Evolutionary conservation across 2,888 invertebrate species (phyloP), one percentile per base, ranked within the genome.

Genomic region (Acrobasis suavella): DNA sequence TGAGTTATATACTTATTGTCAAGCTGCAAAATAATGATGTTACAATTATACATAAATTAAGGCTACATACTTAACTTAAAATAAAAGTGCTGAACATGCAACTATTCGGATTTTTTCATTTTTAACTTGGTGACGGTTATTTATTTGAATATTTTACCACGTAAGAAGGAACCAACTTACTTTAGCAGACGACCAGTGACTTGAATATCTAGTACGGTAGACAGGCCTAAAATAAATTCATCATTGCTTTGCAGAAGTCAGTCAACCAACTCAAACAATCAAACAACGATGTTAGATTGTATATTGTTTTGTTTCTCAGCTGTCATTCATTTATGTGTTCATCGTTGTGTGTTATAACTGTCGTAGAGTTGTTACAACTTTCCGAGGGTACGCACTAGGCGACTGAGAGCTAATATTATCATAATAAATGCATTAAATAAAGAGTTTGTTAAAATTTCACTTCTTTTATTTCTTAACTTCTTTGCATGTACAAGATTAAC

Each of bases 321-420:
- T 76, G 71, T 72, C 70, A 17, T 73, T 71, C 58, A 69, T 75
- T 72, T 67, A 72, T 73, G 67, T 72, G 67, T 73, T 74, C 65
- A 72, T 74, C 73, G 69, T 74, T 76, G 73, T 74, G 72, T 76
- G 72, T 76, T 69, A 74, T 71, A 69, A 72, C 67, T 71, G 73
- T 68, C 69, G 81, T 87, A 85, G 86, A 84, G 87, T 89, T 89
- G 89, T 89, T 87, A 80, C 90, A 92, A 92, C 92, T 92, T 92
- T 92, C 91, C 92, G 91, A 91, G 87, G 90, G 91, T 92, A 91
- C 90, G 91, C 91, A 89, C 89, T 91, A 92, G 92, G 91, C 91
- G 92, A 91, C 92, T 91, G 91, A 91, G 86, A 91, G 91, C 91
- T 91, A 91, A 91, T 87, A 90, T 86, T 91, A 91, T 89, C 89